Base-by-base conservation (phyloP, 30 jellyfish, hydroid and myxozoan species). In the Pseudorhiza aurosa region DNA sequence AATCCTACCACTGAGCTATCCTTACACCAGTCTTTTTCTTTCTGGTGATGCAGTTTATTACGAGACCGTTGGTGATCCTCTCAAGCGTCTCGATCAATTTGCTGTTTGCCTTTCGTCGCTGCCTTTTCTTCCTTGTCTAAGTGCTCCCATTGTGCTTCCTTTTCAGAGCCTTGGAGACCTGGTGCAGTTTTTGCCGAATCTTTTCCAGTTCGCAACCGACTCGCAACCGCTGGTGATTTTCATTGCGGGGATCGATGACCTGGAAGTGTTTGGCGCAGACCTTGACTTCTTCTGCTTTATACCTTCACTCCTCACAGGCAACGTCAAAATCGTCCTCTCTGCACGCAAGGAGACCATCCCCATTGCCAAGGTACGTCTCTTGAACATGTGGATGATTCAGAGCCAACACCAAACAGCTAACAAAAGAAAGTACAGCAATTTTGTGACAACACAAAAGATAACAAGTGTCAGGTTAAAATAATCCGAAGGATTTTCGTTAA, bases 191-290 rank as follows among this genome's bases (percentile, higher is more conserved):
- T 46, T 88, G 46, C 89, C 89, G 8, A 39, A 55, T 21, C 67
- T 88, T 33, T 65, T 88, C 30, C 93, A 82, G 44, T 75, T 88
- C 25, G 94, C 97, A 0, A 88, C 97, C 36, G 97, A 88, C 56
- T 77, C 94, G 12, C 94, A 75, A 15, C 97, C 97, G 47, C 73
- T 88, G 81, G 85, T 79, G 27, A 77, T 88, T 9, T 40, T 58
- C 58, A 50, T 88, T 33, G 94, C 88, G 24, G 85, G 78, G 8
- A 12, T 88, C 36, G 84, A 82, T 63, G 85, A 58, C 0, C 49
- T 77, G 22, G 72, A 58, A 42, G 73, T 79, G 0, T 69, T 53
- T 60, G 86, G 53, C 30, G 81, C 43, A 31, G 82, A 58, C 19
- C 59, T 57, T 42, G 42, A 30, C 4, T 70, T 58, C 53, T 72